Base-by-base conservation (phyloP, 2,888 invertebrate species). In the Chromoteleia sp. region DNA sequence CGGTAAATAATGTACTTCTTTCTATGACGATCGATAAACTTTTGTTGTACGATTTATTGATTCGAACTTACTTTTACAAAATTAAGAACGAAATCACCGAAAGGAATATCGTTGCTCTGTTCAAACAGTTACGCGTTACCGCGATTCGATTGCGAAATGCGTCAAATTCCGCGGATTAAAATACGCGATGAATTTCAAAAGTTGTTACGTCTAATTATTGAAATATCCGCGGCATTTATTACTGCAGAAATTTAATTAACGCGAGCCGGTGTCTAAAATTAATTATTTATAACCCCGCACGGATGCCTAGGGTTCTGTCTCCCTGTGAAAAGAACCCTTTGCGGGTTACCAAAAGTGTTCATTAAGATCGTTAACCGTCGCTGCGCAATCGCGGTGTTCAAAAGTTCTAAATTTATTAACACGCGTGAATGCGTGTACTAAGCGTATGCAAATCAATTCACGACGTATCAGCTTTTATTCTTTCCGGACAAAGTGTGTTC, bases 381-480 rank as follows among this genome's bases (percentile, higher is more conserved):
- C 8, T 6, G 25, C 6, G 25, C 6, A 25, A 25, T 25, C 3
- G 25, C 25, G 25, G 6, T 25, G 6, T 25, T 25, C 2, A 25
- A 25, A 25, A 25, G 6, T 25, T 25, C 3, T 6, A 25, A 2
- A 6, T 25, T 6, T 6, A 25, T 25, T 25, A 25, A 25, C 25
- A 6, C 25, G 25, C 25, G 25, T 36, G 36, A 36, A 1, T n/a
- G 36, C 36, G 8, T n/a, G 0, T 36, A 36, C 3, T 10, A 36
- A 36, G 1, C n/a, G 10, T 36, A 36, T 56, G 56, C 33, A 56
- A 36, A 39, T 41, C 10, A 36, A n/a, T 36, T 36, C 36, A n/a
- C 36, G 2, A 36, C 36, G 33, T 65, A 36, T 48, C 50, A 65
- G 14, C 50, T 65, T 50, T 8, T 65, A 48, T 36, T 29, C 25